These are phyloP conservation scores for Calcarius lapponicus DNA, from an alignment of 2,797 vertebrate genomes.

Conservation along the genomic window DNA sequence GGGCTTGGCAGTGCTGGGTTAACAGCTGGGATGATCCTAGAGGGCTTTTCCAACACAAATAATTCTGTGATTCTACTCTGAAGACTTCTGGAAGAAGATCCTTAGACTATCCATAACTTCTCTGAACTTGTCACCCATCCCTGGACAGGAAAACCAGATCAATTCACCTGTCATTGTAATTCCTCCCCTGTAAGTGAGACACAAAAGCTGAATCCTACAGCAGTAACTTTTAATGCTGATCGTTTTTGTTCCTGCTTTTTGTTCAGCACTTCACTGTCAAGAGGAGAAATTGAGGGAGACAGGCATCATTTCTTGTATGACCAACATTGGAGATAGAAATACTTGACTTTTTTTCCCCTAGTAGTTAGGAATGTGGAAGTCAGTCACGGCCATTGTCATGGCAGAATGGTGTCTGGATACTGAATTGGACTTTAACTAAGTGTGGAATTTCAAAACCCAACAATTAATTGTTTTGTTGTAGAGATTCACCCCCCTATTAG, in stretches of 20 bases:
- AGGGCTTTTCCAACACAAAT: not conserved
- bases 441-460: not conserved
- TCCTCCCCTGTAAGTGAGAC: not conserved
- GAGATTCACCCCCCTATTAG: not conserved
- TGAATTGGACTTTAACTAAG: not conserved
- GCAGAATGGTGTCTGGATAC: not conserved
- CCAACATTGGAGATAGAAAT: not conserved
- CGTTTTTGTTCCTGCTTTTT: conserved; percentile 28
- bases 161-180: conserved; percentile 28
- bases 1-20: not conserved
- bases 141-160: not conserved
- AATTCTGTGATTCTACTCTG: not conserved
- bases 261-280: not conserved
- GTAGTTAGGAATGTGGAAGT: not conserved
- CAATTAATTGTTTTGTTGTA: not conserved
- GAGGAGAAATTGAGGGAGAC: conserved; percentile 16
- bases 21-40: not conserved
- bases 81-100: not conserved
- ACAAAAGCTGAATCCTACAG: not conserved
- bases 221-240: not conserved
- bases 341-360: not conserved
- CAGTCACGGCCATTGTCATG: not conserved
- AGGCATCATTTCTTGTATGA: conserved; percentile 3
- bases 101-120: not conserved
- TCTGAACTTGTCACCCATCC: not conserved